Base-by-base conservation (phyloP, 2,888 invertebrate species). In the Emmelina monodactyla region DNA sequence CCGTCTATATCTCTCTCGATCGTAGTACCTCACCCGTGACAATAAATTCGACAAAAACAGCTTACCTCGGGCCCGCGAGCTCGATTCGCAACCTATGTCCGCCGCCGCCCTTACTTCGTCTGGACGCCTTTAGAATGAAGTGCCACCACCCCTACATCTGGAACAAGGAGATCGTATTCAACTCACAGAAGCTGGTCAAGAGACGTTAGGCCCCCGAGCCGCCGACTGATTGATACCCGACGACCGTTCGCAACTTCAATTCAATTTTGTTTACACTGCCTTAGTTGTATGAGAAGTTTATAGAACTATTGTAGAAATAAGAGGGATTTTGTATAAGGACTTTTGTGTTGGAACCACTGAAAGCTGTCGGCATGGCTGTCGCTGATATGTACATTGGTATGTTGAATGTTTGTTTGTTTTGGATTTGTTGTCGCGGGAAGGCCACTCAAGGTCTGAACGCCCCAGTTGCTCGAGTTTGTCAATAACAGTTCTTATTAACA, bases 131-230 rank as follows among this genome's bases (percentile, higher is more conserved):
- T 80, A 81, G 80, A 78, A 81, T 81, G 81, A 79, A 79, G 80
- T 89, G 87, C 87, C 87, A 87, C 82, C 92, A 92, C 85, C 88
- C 86, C 76, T 91, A 90, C 87, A 91, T 91, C 83, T 93, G 92
- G 92, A 92, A 91, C 82, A 88, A 89, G 82, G 92, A 92, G 83
- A 92, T 93, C 76, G 89, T 93, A 79, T 88, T 93, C 83, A 92
- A 92, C 82, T 92, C 92, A 71, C 92, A 93, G 73, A 93, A 93
- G 83, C 84, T 93, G 64, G 92, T 93, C 58, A 93, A 93, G 81
- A 91, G 93, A 91, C 92, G 92, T 85, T 91, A 91, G 89, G 70
- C 51, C 46, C 45, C 40, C 42, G 50, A 45, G 49, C 40, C 45
- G 52, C 43, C 46, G 50, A n/a, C 56, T 57, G 64, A 59, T 58